Evolutionary conservation across 37 sponge, comb jelly and placozoan genomes (phyloP).

Genomic region (Bolinopsis microptera): DNA sequence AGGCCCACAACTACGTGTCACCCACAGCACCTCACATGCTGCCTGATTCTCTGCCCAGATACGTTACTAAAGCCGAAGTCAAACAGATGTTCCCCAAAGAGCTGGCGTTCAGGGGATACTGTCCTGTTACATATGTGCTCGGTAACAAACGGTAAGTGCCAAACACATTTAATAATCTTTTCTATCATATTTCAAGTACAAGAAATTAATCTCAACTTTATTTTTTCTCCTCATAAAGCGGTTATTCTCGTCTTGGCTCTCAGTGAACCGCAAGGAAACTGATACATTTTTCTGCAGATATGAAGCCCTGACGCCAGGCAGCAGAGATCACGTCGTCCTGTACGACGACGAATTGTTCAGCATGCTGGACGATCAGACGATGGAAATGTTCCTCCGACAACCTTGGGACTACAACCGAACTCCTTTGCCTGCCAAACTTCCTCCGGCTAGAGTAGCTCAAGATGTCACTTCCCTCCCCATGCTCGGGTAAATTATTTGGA

Average conservation of each 20-base stretch:
- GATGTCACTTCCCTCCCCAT: constrained; percentile 80
- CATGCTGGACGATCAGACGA: constrained; percentile 71
- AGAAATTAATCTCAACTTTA: background rate
- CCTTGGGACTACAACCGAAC: constrained; percentile 73
- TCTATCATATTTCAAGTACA: too few species aligned
- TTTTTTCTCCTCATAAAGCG: background rate
- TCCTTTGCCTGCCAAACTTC: constrained; percentile 82
- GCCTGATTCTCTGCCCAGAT: constrained; percentile 74
- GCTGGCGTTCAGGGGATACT: constrained; percentile 83
- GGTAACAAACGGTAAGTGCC: constrained; percentile 75
- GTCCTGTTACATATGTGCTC: constrained; percentile 89
- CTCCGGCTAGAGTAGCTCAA: constrained; percentile 77
- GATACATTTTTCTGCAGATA: too few species aligned
- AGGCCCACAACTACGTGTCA: constrained; percentile 76
- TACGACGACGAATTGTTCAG: constrained; percentile 82
- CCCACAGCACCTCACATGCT: constrained; percentile 70
- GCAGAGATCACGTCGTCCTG: constrained; percentile 71
- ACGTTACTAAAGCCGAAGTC: constrained; percentile 74
- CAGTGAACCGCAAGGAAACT: too few species aligned
- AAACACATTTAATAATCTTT: background rate
- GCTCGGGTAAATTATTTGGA: constrained; percentile 72
- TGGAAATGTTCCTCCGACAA: constrained; percentile 82
- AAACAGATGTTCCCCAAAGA: constrained; percentile 86
- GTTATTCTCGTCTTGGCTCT: too few species aligned
- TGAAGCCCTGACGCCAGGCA: constrained; percentile 82